Conservation (phyloP, 2,113 vertebrate species). For the Sander lucioperca region DNA sequence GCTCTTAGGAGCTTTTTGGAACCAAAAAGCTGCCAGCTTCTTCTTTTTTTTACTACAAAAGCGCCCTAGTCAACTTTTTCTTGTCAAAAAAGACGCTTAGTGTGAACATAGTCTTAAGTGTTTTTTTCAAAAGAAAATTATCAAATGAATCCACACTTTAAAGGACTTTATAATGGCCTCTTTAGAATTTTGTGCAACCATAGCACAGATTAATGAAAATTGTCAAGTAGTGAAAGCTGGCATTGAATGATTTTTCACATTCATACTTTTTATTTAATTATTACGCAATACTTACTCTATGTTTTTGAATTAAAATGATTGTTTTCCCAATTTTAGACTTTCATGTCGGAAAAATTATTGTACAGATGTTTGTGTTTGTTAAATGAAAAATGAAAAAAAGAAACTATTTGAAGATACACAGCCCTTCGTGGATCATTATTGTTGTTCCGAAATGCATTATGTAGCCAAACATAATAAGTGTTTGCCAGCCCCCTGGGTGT, state of each 20-base stretch:
- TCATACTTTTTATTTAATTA: not conserved
- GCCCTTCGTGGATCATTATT: not conserved
- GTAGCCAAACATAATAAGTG: conserved; percentile 17
- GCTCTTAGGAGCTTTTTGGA: too few relatives aligned
- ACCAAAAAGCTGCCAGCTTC: too few relatives aligned
- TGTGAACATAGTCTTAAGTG: not conserved
- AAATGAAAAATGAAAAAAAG: too few relatives aligned
- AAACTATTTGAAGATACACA: not conserved
- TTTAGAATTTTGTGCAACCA: not conserved
- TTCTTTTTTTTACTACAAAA: too few relatives aligned
- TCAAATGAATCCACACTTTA: not conserved
- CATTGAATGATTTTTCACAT: not conserved
- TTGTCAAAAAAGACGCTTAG: too few relatives aligned
- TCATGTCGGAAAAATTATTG: not conserved
- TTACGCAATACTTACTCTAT: too few relatives aligned
- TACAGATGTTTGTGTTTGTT: not conserved
- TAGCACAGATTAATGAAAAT: not conserved
- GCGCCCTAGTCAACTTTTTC: too few relatives aligned
- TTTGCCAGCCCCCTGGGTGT: conserved; percentile 34
- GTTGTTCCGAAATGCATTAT: conserved; percentile 6
- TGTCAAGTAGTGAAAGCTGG: not conserved
- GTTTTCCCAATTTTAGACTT: not conserved
- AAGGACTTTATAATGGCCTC: not conserved
- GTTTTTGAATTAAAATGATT: not conserved
- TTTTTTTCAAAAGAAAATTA: conserved; percentile 4